phyloP scores from a whole-genome alignment of 2,797 vertebrate genomes.

The Agapornis canus region DNA sequence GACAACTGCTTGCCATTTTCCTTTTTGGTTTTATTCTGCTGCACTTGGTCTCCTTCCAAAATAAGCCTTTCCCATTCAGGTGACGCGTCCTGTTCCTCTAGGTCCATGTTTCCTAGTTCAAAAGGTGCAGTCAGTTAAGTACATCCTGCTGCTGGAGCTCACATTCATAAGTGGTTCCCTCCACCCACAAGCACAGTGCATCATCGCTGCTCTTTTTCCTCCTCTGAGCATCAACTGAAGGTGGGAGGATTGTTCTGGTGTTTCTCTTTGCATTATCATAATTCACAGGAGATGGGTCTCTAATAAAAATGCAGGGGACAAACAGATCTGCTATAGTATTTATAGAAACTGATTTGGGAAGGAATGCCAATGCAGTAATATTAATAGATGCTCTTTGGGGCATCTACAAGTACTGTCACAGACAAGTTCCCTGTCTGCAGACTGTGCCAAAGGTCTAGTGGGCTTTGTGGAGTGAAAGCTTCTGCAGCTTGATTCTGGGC shows the following conservation, averaged over 20 bases:
- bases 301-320: slow-evolving; percentile 1
- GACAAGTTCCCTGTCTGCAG: neutral
- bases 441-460: neutral
- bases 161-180: neutral
- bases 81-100: neutral
- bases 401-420: neutral
- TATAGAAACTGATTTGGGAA: neutral
- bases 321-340: slow-evolving; percentile 11
- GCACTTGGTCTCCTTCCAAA: slow-evolving; percentile 7
- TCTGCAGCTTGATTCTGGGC: neutral
- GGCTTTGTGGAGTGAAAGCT: neutral
- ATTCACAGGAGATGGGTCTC: neutral
- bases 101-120: neutral
- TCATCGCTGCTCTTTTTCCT: neutral
- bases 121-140: neutral
- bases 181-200: neutral
- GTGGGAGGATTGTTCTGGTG: slow-evolving; percentile 19
- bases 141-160: neutral
- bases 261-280: neutral
- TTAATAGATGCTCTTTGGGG: slow-evolving; percentile 10
- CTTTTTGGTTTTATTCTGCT: neutral
- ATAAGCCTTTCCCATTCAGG: neutral
- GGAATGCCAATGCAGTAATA: neutral
- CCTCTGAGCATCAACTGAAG: neutral
- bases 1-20: slow-evolving; percentile 52